phyloP scores from a whole-genome alignment of 2,797 vertebrate genomes.

The Lutjanus argentimaculatus region DNA sequence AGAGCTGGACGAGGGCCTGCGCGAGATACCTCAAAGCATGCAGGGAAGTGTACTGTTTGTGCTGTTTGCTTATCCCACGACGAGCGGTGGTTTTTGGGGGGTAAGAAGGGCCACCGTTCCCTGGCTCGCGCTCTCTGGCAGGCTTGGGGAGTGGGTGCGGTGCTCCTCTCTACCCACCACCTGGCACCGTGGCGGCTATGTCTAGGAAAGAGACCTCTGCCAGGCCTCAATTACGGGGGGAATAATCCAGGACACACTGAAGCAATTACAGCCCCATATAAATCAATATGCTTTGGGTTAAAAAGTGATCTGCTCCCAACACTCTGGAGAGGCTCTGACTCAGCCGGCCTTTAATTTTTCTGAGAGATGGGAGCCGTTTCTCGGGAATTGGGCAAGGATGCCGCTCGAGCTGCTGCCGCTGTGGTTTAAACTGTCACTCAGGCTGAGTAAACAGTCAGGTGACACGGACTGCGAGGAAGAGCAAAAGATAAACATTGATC shows the following conservation, averaged over 20 bases:
- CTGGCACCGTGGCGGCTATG: slow-evolving; percentile 78
- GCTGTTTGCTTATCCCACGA: slow-evolving; percentile 53
- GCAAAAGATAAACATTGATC: slow-evolving; percentile 42
- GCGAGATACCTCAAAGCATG: slow-evolving; percentile 34
- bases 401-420: slow-evolving; percentile 33
- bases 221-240: slow-evolving; percentile 86
- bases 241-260: slow-evolving; percentile 88
- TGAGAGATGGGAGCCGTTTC: slow-evolving; percentile 56
- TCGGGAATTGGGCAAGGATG: slow-evolving; percentile 45
- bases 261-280: slow-evolving; percentile 87
- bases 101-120: slow-evolving; percentile 39
- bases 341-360: slow-evolving; percentile 69
- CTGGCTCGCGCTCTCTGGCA: slow-evolving; percentile 34
- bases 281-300: slow-evolving; percentile 86
- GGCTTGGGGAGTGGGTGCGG: slow-evolving; percentile 66
- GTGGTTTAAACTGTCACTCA: slow-evolving; percentile 56
- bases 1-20: slow-evolving; percentile 39
- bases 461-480: slow-evolving; percentile 44
- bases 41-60: slow-evolving; percentile 44
- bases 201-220: slow-evolving; percentile 81
- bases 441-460: slow-evolving; percentile 55
- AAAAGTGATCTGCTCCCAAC: slow-evolving; percentile 80
- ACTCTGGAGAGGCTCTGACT: slow-evolving; percentile 77
- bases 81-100: slow-evolving; percentile 21
- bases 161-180: slow-evolving; percentile 77